Conservation (phyloP, 2,113 vertebrate species). For the Parus major region DNA sequence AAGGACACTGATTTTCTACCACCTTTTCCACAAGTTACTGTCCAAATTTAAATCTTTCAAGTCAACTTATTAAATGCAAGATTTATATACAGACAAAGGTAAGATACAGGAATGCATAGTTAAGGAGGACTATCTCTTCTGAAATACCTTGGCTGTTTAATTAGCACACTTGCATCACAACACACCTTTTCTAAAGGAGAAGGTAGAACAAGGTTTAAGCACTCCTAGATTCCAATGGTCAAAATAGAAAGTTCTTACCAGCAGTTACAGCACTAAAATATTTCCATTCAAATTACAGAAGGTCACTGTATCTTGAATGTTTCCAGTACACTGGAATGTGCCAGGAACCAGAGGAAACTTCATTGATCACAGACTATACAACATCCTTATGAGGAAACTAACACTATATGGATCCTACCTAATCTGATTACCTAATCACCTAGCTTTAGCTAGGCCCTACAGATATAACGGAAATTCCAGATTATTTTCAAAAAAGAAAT, state of each 20-base stretch:
- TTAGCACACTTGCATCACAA: not conserved
- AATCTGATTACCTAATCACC: not conserved
- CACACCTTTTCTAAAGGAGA: not conserved
- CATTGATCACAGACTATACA: not conserved
- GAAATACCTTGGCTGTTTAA: not conserved
- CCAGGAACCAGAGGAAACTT: not conserved
- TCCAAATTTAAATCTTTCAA: not conserved
- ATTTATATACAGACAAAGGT: not conserved
- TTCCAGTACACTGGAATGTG: not conserved
- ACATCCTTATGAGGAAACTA: not conserved
- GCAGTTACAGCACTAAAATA: not conserved
- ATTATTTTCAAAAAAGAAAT: not conserved
- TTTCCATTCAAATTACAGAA: not conserved
- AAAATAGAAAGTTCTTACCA: not conserved
- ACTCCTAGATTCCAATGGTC: not conserved
- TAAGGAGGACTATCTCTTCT: not conserved
- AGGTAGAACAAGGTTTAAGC: not conserved
- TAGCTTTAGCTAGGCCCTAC: not conserved
- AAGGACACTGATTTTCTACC: not conserved
- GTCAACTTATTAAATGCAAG: not conserved
- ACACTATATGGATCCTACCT: not conserved
- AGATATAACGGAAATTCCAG: not conserved
- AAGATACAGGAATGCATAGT: not conserved
- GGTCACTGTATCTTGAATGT: not conserved
- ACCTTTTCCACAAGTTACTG: not conserved